Percentiles rank a stretch among this genome's conserved stretches.
These are phyloP conservation scores for Poecilia wingei DNA, from an alignment of 2,797 vertebrate species.

Conservation along the genomic window DNA sequence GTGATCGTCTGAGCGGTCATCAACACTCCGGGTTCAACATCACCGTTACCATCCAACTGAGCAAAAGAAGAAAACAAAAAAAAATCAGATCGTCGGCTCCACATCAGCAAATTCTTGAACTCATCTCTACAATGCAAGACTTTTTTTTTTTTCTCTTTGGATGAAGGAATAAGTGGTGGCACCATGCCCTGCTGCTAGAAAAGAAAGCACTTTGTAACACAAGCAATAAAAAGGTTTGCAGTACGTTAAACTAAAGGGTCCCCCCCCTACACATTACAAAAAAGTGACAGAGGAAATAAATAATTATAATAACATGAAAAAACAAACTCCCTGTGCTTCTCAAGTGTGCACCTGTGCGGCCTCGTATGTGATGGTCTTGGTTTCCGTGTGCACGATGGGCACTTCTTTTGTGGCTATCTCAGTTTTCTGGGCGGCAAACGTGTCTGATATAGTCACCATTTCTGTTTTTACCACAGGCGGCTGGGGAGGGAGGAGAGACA, in stretches of 20 bases:
- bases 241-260: background rate
- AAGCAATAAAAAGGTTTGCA: background rate
- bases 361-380: slow-evolving; percentile 99
- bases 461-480: slow-evolving; percentile 99
- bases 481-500: slow-evolving; percentile 77
- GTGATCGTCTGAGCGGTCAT: slow-evolving; percentile 98
- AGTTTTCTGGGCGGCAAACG: slow-evolving; percentile 92
- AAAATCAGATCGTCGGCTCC: slow-evolving; percentile 4
- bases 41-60: slow-evolving; percentile 88
- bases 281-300: background rate
- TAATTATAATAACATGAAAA: background rate
- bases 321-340: slow-evolving; percentile 24
- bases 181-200: slow-evolving; percentile 41
- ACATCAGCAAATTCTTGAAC: background rate
- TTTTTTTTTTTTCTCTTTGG: slow-evolving; percentile 3
- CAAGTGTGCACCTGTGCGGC: slow-evolving; percentile 89
- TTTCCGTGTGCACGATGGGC: slow-evolving; percentile 99
- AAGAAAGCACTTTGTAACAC: slow-evolving; percentile 28
- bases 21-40: slow-evolving; percentile 87
- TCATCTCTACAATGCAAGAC: slow-evolving; percentile 3
- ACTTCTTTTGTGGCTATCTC: slow-evolving; percentile 99
- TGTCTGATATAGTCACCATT: slow-evolving; percentile 99
- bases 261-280: slow-evolving; percentile 2
- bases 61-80: slow-evolving; percentile 1
- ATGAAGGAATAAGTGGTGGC: slow-evolving; percentile 20